These are phyloP conservation scores for Azemiops feae DNA, from an alignment of 2,113 vertebrate genomes.

Conservation along the genomic window DNA sequence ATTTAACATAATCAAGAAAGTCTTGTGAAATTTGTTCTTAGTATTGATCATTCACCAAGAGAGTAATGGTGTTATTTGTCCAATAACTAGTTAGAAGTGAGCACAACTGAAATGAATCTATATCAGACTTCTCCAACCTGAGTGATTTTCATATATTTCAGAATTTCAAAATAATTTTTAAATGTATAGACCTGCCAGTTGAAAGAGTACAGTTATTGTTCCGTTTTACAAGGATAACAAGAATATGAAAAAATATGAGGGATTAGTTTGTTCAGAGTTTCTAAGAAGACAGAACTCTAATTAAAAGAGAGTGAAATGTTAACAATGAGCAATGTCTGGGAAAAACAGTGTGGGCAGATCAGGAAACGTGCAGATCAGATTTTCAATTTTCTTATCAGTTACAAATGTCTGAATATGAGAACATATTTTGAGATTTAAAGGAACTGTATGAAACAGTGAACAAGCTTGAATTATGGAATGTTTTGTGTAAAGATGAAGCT, in stretches of 20 bases:
- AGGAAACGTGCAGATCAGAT: neutral
- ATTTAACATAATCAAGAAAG: neutral
- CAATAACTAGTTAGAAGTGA: neutral
- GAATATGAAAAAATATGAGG: neutral
- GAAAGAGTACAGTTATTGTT: neutral
- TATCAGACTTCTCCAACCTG: neutral
- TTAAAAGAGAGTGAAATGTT: neutral
- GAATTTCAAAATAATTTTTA: neutral
- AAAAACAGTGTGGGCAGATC: neutral
- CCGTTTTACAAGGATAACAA: neutral
- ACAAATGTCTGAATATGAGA: neutral
- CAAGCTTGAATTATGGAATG: neutral
- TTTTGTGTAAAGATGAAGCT: neutral
- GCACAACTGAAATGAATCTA: neutral
- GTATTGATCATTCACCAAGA: neutral
- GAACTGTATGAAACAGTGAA: neutral
- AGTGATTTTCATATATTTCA: neutral
- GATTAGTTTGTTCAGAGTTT: neutral
- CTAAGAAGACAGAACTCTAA: neutral
- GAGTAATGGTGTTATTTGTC: neutral
- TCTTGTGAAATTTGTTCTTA: neutral
- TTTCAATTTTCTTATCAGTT: neutral
- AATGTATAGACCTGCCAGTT: neutral
- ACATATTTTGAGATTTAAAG: neutral
- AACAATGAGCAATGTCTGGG: neutral